Conservation (phyloP, 2,113 vertebrate species). For the Platanista minor region DNA sequence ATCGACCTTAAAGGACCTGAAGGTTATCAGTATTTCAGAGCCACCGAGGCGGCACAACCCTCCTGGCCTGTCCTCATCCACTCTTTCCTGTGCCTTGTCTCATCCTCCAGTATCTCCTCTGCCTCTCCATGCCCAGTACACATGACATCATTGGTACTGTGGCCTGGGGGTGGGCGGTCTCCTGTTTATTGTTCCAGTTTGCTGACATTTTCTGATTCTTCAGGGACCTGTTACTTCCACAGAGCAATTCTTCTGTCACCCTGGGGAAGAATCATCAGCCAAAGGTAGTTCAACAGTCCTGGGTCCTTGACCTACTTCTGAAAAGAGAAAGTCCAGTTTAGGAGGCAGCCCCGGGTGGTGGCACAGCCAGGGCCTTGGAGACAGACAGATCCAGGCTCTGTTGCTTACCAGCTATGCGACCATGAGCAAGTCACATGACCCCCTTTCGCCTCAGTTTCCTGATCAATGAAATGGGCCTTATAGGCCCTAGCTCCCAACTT, state of each 20-base stretch:
- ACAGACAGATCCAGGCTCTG: background rate
- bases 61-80: background rate
- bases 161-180: rapidly evolving
- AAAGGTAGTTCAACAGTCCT: background rate
- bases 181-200: background rate
- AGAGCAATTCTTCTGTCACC: background rate
- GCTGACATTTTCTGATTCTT: background rate
- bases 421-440: background rate
- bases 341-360: background rate
- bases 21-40: background rate
- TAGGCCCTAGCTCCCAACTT: background rate
- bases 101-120: background rate
- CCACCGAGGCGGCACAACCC: background rate
- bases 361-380: background rate
- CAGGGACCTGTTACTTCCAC: background rate
- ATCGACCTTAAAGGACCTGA: background rate
- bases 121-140: background rate
- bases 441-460: background rate
- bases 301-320: background rate
- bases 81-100: background rate
- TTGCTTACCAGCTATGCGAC: background rate
- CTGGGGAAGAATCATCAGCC: background rate
- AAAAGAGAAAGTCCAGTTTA: background rate
- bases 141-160: background rate
- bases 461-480: background rate